Evolutionary conservation across 2,797 vertebrate genomes (phyloP), one percentile per base, ranked within the genome.

Genomic region (Pelochelys cantorii): DNA sequence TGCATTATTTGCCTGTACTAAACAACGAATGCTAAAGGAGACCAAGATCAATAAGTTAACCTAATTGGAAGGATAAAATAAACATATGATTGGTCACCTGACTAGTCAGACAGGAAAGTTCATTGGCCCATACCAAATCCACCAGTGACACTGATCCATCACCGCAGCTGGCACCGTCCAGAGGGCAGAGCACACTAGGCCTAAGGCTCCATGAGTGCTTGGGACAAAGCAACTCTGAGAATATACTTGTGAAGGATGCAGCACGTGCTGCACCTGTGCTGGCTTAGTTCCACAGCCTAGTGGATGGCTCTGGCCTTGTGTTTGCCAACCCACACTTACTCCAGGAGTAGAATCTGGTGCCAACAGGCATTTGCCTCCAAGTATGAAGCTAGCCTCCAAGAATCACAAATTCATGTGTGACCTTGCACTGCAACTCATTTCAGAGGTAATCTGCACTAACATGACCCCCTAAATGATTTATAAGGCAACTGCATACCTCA

Each of bases 261-360:
- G 6, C 74, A 18, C 7, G 15, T 57, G 88, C 84, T 78, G 5
- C 54, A 77, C 42, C 11, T 0, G 0, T 29, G 23, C 31, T 81
- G 93, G 17, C n/a, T 68, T 34, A 22, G 18, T 18, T 65, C 31
- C 31, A 74, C 29, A 55, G 52, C n/a, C 57, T 93, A 84, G 34
- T 88, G 71, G 29, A 31, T 62, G 92, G 82, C 86, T 80, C 79
- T 80, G 60, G 85, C 90, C 57, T 87, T 95, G 92, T 57, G 75
- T 84, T 59, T 68, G 65, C n/a, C n/a, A 15, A 34, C 17, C 29
- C 17, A 65, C 18, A 31, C 31, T 65, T 20, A 75, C 20, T 37
- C 34, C 71, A 7, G 22, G 88, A 89, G 78, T 29, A 93, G 60
- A 82, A 82, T 53, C 83, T 78, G 86, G 90, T 84, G 48, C 4